phyloP scores from a whole-genome alignment of 2,888 invertebrate species.

The Therioaphis trifolii region DNA sequence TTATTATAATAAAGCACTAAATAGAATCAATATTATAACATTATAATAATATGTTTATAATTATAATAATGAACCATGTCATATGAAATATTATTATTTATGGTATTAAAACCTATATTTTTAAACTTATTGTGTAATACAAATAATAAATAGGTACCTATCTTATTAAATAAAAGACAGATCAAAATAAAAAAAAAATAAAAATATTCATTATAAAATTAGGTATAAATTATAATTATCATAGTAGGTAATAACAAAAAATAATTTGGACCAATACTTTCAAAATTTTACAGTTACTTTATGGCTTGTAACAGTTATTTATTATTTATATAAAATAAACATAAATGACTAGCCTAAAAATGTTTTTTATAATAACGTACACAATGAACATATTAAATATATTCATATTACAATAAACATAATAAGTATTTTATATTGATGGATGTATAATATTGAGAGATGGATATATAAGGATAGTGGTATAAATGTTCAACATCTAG shows the following conservation, averaged over 20 bases:
- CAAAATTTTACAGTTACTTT: too few relatives aligned
- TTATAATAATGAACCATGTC: not conserved
- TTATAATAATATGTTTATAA: constrained; percentile 4
- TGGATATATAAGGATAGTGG: not conserved
- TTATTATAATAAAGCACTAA: constrained; percentile 28
- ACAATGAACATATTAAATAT: not conserved
- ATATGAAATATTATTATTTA: not conserved
- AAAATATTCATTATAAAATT: constrained; percentile 32
- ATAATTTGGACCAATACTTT: too few relatives aligned
- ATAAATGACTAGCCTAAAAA: not conserved
- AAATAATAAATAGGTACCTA: constrained; percentile 6
- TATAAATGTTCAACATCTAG: constrained; percentile 85
- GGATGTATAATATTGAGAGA: not conserved
- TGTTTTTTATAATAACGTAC: not conserved
- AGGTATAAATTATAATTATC: not conserved
- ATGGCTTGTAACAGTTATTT: too few relatives aligned
- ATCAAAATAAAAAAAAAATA: constrained; percentile 24
- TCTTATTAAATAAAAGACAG: constrained; percentile 3
- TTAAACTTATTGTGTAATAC: not conserved
- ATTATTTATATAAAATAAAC: not conserved
- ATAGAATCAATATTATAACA: constrained; percentile 1
- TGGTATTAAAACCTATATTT: not conserved
- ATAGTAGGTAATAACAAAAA: not conserved
- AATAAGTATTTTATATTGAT: not conserved
- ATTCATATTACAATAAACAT: constrained; percentile 13